Percentiles rank a stretch among this genome's conserved stretches.
Conservation (phyloP, 2,113 vertebrate genomes). For the Zapornia atra region DNA sequence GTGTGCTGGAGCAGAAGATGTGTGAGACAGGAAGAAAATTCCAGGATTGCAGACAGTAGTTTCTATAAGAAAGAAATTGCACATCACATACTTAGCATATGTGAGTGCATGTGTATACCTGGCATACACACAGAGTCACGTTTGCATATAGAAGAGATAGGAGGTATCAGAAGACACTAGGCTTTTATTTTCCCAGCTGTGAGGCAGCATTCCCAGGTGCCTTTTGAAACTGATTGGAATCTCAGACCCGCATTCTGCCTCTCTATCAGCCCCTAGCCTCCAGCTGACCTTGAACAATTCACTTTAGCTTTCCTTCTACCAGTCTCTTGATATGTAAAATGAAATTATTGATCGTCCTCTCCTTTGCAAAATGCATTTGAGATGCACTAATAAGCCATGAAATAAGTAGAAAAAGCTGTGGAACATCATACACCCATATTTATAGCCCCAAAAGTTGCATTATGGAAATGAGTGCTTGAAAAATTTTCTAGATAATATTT, state of each 20-base stretch:
- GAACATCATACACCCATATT: not conserved
- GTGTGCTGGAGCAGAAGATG: not conserved
- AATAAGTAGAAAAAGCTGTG: conserved; percentile 17
- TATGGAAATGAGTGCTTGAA: conserved; percentile 22
- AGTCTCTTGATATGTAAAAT: conserved; percentile 36
- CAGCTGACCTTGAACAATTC: conserved; percentile 19
- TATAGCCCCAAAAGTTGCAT: not conserved
- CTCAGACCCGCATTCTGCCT: not conserved
- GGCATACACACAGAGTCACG: not conserved
- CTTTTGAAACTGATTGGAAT: not conserved
- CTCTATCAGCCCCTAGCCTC: not conserved
- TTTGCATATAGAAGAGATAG: not conserved
- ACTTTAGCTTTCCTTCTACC: not conserved
- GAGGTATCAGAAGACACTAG: not conserved
- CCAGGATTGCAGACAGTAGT: conserved; percentile 5
- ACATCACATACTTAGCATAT: not conserved
- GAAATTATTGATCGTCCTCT: not conserved
- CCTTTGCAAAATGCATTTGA: conserved; percentile 7
- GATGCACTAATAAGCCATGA: conserved; percentile 9
- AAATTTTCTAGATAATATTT: conserved; percentile 12
- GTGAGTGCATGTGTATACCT: not conserved
- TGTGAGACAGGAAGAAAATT: not conserved
- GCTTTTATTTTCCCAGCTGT: not conserved
- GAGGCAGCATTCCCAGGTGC: not conserved
- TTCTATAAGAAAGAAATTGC: not conserved